Evolutionary conservation across 2,113 vertebrate species (phyloP), one percentile per base, ranked within the genome.

Genomic region (Zingel zingel): DNA sequence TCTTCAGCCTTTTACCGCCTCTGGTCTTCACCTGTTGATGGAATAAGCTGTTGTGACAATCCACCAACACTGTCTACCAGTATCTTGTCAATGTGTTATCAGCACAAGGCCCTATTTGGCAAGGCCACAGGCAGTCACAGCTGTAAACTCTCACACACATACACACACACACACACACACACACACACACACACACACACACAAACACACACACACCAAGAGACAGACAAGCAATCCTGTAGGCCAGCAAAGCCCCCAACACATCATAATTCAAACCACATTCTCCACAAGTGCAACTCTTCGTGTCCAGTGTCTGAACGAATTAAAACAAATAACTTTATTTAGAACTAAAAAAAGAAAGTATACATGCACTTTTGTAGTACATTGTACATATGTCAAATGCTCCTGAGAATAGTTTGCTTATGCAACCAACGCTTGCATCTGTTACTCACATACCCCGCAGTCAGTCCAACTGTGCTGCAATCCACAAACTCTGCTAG

Each of bases 41-140:
- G 68, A 83, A 69, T 66, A 43, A 79, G 68, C 74, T 81, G 71
- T 65, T 67, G 66, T 89, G 86, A 88, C 77, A 89, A 74, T 85
- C 77, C 78, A 48, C 57, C 56, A 45, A 75, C 57, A 51, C 73
- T 67, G 81, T 91, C 85, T 88, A 88, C 88, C 89, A 84, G 84
- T 93, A 85, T 93, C 86, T 93, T 91, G 92, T 92, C 90, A 88
- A 81, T 88, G 84, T 91, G 83, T 93, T 93, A 94, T 93, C 92
- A 94, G 77, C 78, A 85, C 74, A 85, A 89, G 93, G 79, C n/a
- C 81, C 11, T 30, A 71, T 86, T 86, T 92, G 87, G 86, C 92
- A 94, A 95, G 94, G 93, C 79, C 90, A 91, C 54, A 84, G 68
- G 73, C 86, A 91, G 89, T 87, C 91, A 92, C 94, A 96, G 95